Base-by-base conservation (phyloP, 2,113 vertebrate species). In the Penelope pileata region DNA sequence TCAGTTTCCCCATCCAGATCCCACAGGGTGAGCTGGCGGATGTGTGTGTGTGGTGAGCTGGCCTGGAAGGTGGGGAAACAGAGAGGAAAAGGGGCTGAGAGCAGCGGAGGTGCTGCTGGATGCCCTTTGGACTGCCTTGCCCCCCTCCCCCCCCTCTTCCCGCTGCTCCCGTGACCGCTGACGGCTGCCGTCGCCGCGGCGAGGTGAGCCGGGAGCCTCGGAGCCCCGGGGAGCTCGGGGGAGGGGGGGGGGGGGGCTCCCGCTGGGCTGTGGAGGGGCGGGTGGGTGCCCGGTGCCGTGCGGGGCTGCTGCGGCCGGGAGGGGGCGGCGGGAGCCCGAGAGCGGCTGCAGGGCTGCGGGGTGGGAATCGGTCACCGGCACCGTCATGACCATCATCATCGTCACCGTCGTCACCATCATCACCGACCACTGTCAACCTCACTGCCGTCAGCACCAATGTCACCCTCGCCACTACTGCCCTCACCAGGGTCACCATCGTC, bases 161-260 rank as follows among this genome's bases (percentile, higher is more conserved):
- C 75, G 53, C 78, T 86, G 86, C 51, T 96, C 95, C 64, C 88
- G 27, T 93, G 95, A 90, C 59, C 1, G n/a, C 75, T 93, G 95
- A 91, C 83, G 66, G 27, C 18, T 1, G 17, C 0, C 5, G 45
- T 91, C 27, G 30, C 51, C 51, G 59, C 0, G 12, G 77, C 0
- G 47, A 40, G 75, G 16, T 15, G 70, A 83, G 63, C 23, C 15
- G 1, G 42, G 83, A 47, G 77, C 9, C 83, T 63, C 64, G 88
- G 92, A 86, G 47, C 88, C 94, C 89, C 22, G 0, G 3, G 15
- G 14, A 3, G 30, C 42, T 43, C 42, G 15, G 15, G 42, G 42
- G 10, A 15, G 54, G 32, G 7, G n/a, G 32, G 21, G 32, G 54
- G 34, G 50, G 50, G 3, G 11, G 13, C 5, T 5, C 2, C 1